Percentiles rank a stretch among this genome's conserved stretches.
These are phyloP conservation scores for Parnassius orleans DNA, from an alignment of 2,888 invertebrate genomes.

Conservation along the genomic window DNA sequence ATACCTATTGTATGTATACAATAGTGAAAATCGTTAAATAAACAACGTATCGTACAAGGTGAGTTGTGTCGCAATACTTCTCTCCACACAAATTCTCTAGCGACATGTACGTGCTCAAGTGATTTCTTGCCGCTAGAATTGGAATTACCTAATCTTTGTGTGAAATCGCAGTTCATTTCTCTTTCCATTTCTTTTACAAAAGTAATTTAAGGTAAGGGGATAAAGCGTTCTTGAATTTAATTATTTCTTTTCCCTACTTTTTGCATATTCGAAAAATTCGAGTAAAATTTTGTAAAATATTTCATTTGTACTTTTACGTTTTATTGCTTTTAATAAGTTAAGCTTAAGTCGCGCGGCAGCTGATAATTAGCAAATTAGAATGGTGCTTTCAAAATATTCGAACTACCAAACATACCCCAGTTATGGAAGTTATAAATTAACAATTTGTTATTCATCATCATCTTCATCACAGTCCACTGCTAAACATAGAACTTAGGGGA, in stretches of 20 bases:
- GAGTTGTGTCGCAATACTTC: conserved; percentile 29
- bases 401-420: no score
- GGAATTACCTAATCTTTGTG: conserved; percentile 56
- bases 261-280: conserved; percentile 7
- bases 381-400: no score
- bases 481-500: no score
- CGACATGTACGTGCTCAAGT: conserved; percentile 57
- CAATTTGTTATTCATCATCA: no score
- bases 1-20: not conserved
- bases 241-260: conserved; percentile 17
- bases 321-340: no score
- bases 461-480: no score
- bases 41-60: conserved; percentile 22
- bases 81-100: conserved; percentile 40
- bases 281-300: no score
- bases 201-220: conserved; percentile 35
- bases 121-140: conserved; percentile 53
- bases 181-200: conserved; percentile 45
- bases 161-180: conserved; percentile 47
- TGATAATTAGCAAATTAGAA: no score
- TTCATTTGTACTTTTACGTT: no score
- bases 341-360: no score
- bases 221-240: conserved; percentile 26
- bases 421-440: no score
- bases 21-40: conserved; percentile 17